Percentiles rank a stretch among this genome's conserved stretches.
These are phyloP conservation scores for Callocephalon fimbriatum DNA, from an alignment of 2,113 vertebrate genomes.

Conservation along the genomic window DNA sequence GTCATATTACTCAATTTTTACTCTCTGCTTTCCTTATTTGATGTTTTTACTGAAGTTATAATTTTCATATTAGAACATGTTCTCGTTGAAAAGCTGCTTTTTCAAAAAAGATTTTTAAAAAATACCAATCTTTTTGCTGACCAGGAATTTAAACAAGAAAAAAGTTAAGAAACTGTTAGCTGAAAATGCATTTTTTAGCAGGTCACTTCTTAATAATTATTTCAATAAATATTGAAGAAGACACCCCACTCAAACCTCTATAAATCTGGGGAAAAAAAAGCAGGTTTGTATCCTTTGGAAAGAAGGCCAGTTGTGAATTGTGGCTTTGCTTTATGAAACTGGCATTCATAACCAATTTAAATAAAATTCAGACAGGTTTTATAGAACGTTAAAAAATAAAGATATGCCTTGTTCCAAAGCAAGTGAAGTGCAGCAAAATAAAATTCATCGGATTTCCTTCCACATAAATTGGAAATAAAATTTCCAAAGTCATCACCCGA, in stretches of 20 bases:
- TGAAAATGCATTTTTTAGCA: not conserved
- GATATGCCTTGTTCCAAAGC: not conserved
- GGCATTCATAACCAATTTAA: slow-evolving; percentile 30
- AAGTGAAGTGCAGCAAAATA: not conserved
- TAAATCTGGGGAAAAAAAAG: not conserved
- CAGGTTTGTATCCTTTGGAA: not conserved
- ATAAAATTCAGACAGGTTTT: slow-evolving; percentile 51
- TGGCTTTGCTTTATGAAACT: slow-evolving; percentile 5
- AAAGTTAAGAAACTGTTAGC: not conserved
- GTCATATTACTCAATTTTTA: not conserved
- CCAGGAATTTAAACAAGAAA: not conserved
- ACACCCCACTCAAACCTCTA: not conserved
- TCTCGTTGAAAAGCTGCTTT: not conserved
- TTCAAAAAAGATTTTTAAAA: not conserved
- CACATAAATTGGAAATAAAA: slow-evolving; percentile 3
- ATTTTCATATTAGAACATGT: not conserved
- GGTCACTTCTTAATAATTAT: not conserved
- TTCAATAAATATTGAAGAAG: not conserved
- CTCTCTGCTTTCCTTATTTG: not conserved
- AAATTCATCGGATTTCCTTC: slow-evolving; percentile 8
- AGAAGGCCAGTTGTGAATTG: not conserved
- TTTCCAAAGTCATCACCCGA: not conserved
- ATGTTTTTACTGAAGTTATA: not conserved
- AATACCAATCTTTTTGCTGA: not conserved
- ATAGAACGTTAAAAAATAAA: slow-evolving; percentile 14